Evolutionary conservation across 1,140 invertebrate genomes (phyloP), one percentile per base, ranked within the genome.

Genomic region (Prorops nasuta): DNA sequence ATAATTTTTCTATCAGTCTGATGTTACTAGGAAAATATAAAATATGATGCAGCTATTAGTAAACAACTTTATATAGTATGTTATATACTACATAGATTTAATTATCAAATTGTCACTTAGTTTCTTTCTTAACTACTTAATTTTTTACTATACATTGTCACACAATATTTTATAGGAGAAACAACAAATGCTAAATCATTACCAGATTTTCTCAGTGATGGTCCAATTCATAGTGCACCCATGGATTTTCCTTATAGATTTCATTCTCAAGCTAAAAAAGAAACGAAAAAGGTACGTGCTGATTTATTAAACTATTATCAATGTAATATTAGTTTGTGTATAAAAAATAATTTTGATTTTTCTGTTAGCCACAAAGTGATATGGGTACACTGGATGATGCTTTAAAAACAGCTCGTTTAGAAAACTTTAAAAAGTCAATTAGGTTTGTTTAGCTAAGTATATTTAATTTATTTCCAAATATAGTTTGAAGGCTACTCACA

Each of bases 161-260:
- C n/a, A n/a, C n/a, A n/a, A n/a, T n/a, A n/a, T n/a, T n/a, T 64
- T 2, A 61, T 55, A n/a, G 61, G 41, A 28, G 63, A 69, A 44
- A 42, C 72, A 12, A 78, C 67, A 36, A 71, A 79, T n/a, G 78
- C 81, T 7, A 84, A 86, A 69, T 83, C 84, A 66, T 73, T 88
- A 40, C 86, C 86, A 14, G 86, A 89, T 58, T 89, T 89, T 71
- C 76, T 89, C 22, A 86, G 84, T 12, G 86, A 89, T 67, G 85
- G 85, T 9, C 84, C 86, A 10, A 86, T 87, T 51, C 74, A 77
- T 49, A 77, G 78, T 56, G 70, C n/a, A n/a, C n/a, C n/a, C n/a
- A n/a, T n/a, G n/a, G n/a, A n/a, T n/a, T n/a, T n/a, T n/a, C n/a
- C n/a, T n/a, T n/a, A n/a, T n/a, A n/a, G n/a, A n/a, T n/a, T n/a